Base-by-base conservation (phyloP, 92 coral and sea anemone species). In the Chrysogorgia sp. region DNA sequence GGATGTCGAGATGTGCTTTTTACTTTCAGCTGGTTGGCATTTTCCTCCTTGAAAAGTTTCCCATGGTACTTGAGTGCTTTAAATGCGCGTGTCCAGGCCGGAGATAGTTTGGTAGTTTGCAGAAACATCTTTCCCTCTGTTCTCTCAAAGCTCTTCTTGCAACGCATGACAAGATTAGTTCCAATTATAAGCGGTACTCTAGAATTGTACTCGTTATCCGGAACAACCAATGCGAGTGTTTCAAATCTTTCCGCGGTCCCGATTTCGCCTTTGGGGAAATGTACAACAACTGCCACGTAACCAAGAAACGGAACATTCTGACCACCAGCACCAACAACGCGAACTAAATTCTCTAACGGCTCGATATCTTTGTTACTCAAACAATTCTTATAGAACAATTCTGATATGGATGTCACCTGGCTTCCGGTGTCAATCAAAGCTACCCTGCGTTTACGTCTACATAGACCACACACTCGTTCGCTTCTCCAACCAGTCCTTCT, bases 341-440 rank as follows among this genome's bases (percentile, higher is more conserved):
- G 15, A 7, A 81, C 26, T 0, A 83, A 57, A 10, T 60, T 43
- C 21, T 78, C 69, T 21, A 83, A n/a, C 13, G 81, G 78, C 24
- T 29, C 64, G 7, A 83, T 14, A 9, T 71, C 48, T 33, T 77
- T 55, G 40, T 43, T 67, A 0, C 43, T 28, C 7, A 83, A 58
- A 71, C 77, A 10, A 28, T 83, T 21, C 49, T 29, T 62, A 37
- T 56, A 71, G 32, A 77, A 83, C 13, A 32, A 26, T 45, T 78
- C 58, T 31, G 82, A 50, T 26, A 83, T 26, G 22, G 91, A 77
- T 0, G 85, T 52, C 8, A 83, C 79, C 40, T 78, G 82, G 19
- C 88, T 84, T 20, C 90, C 90, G 10, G 90, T 77, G 70, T 70
- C 87, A 28, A 86, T 3, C 40, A 86, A 58, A 6, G 81, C 76